Base-by-base conservation (phyloP, 2,888 invertebrate genomes). In the Scaptomyza caliginosa region DNA sequence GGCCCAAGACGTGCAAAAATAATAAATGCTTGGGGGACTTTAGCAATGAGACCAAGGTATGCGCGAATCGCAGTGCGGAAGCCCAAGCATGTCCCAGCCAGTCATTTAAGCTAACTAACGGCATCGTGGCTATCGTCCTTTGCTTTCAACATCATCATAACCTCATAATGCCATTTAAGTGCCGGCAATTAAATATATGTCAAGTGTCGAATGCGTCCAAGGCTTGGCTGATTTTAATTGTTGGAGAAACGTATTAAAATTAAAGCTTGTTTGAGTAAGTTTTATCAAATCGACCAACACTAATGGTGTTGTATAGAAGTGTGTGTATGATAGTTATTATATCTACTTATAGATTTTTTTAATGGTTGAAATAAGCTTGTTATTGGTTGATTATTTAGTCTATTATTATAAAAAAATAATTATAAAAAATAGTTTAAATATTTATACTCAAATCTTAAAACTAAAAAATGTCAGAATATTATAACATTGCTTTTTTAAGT, bases 151-250 rank as follows among this genome's bases (percentile, higher is more conserved):
- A 34, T 26, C 42, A 30, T 49, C 19, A 51, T 65, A 42, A 38
- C 17, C 34, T 21, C 34, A 46, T 62, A 51, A 52, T 52, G 30
- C 19, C 13, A 38, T 51, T 68, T 51, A 59, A 83, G 49, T 49
- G 62, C 57, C 34, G 32, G 38, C 66, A 74, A 84, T 81, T 81
- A 77, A 78, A 78, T 58, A 39, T 43, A 50, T 36, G 17, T 17
- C 40, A 39, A 17, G 24, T 39, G 40, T 38, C 11, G 6, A 43
- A 11, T 13, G 8, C 19, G 21, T 38, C 49, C 7, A 16, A 23
- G 36, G 42, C 40, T 38, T 30, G 11, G 10, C 28, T 16, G 11
- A 30, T 28, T 24, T 43, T 26, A 34, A 11, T 11, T 7, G 28
- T 28, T 13, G n/a, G 2, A 11, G 8, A 23, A 49, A 10, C 24